A percentile compares a stretch with the other conserved stretches of the same genome.
Evolutionary conservation across 2,113 vertebrate genomes (phyloP).

Genomic region (Neofelis nebulosa): DNA sequence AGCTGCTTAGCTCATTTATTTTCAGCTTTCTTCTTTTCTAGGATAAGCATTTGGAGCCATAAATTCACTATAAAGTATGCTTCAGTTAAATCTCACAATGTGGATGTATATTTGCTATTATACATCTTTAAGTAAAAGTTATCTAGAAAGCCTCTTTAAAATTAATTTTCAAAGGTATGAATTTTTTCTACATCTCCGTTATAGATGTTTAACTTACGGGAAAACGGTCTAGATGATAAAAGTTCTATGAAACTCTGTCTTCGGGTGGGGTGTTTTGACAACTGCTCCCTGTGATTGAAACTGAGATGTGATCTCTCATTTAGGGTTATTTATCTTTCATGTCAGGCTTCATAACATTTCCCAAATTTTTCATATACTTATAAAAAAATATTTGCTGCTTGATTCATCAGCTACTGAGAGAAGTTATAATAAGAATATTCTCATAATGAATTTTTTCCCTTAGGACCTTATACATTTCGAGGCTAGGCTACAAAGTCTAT

Average conservation of each 20-base stretch:
- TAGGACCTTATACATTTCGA: not conserved
- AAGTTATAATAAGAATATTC: not conserved
- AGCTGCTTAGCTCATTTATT: slow-evolving; percentile 69
- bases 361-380: not conserved
- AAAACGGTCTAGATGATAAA: not conserved
- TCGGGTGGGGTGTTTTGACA: not conserved
- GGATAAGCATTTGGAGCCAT: slow-evolving; percentile 51
- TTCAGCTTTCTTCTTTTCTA: slow-evolving; percentile 64
- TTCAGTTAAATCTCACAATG: slow-evolving; percentile 7
- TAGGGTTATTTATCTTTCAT: not conserved
- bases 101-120: not conserved
- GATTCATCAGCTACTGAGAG: not conserved
- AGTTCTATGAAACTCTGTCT: not conserved
- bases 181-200: not conserved
- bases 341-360: not conserved
- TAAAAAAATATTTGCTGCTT: not conserved
- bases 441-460: not conserved
- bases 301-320: not conserved
- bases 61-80: slow-evolving; percentile 48
- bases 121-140: not conserved
- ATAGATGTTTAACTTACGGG: not conserved
- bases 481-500: not conserved
- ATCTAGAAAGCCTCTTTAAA: not conserved
- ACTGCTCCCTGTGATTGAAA: not conserved
- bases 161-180: not conserved